Evolutionary conservation across 2,113 vertebrate genomes (phyloP).

Genomic region (Oreotrochilus melanogaster): DNA sequence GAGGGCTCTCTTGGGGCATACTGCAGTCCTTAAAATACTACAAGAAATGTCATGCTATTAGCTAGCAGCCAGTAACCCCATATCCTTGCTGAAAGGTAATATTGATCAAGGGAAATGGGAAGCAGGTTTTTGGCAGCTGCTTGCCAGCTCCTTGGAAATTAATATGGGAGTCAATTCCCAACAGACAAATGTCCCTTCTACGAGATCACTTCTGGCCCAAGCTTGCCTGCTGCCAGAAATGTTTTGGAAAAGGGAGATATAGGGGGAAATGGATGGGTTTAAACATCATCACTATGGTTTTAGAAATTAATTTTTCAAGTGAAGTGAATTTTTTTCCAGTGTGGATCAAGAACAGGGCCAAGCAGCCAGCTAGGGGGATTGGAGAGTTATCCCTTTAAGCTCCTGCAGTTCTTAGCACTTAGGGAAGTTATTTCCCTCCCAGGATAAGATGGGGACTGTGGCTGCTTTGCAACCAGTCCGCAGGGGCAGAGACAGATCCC

Average conservation of each 20-base stretch:
- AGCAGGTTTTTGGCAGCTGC: conserved; percentile 26
- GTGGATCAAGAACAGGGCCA: background rate
- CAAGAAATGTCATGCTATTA: background rate
- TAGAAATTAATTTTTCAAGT: background rate
- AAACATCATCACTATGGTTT: background rate
- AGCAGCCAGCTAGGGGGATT: background rate
- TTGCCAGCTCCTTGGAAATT: conserved; percentile 8
- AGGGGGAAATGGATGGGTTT: background rate
- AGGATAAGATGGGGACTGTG: background rate
- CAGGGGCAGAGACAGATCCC: background rate
- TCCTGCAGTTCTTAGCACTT: background rate
- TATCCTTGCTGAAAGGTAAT: background rate
- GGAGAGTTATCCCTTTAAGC: too few relatives aligned
- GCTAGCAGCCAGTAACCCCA: background rate
- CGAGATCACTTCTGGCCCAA: background rate
- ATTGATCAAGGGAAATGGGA: conserved; percentile 7
- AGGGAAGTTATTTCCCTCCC: background rate
- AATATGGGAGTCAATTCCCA: background rate
- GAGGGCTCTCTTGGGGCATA: background rate
- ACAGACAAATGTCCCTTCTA: background rate
- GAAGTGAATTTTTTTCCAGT: background rate
- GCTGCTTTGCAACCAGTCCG: background rate
- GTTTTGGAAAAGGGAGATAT: background rate
- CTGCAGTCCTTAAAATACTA: background rate
- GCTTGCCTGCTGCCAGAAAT: background rate